Percentiles rank a stretch among this genome's conserved stretches.
Evolutionary conservation across 2,888 invertebrate genomes (phyloP).

Genomic region (Masnerella sp.): DNA sequence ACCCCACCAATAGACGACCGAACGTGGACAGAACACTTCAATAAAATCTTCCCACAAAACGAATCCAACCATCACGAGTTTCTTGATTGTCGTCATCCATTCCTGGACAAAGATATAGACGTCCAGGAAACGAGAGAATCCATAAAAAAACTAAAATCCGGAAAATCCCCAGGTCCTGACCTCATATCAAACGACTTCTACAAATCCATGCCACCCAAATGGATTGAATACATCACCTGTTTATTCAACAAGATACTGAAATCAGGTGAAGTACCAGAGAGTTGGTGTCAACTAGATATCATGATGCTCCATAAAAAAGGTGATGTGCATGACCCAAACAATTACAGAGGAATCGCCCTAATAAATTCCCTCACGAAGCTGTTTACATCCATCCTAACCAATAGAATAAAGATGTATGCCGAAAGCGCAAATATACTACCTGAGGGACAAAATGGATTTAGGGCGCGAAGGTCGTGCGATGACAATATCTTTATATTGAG

Average conservation of each 20-base stretch:
- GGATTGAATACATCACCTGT: neutral
- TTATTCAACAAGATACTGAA: slow-evolving; percentile 7
- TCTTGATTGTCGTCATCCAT: neutral
- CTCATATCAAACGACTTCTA: neutral
- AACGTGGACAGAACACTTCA: neutral
- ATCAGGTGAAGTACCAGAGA: slow-evolving; percentile 10
- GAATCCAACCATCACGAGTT: neutral
- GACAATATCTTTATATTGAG: neutral
- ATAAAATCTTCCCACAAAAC: neutral
- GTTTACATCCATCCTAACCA: neutral
- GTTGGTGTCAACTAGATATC: neutral
- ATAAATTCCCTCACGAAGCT: slow-evolving; percentile 31
- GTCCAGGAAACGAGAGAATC: neutral
- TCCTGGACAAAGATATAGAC: neutral
- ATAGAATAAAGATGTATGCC: slow-evolving; percentile 25
- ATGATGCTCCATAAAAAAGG: slow-evolving; percentile 51
- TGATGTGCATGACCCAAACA: slow-evolving; percentile 34
- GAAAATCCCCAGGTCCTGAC: slow-evolving; percentile 48
- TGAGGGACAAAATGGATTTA: slow-evolving; percentile 63
- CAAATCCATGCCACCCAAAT: neutral
- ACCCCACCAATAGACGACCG: neutral
- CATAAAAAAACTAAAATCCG: slow-evolving; percentile 20
- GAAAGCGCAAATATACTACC: slow-evolving; percentile 57
- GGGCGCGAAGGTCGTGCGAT: slow-evolving; percentile 17
- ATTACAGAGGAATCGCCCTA: slow-evolving; percentile 62